A percentile compares a stretch with the other conserved stretches of the same genome.
These are phyloP conservation scores for Anguilla marmorata DNA, from an alignment of 2,797 vertebrate species.

Conservation along the genomic window DNA sequence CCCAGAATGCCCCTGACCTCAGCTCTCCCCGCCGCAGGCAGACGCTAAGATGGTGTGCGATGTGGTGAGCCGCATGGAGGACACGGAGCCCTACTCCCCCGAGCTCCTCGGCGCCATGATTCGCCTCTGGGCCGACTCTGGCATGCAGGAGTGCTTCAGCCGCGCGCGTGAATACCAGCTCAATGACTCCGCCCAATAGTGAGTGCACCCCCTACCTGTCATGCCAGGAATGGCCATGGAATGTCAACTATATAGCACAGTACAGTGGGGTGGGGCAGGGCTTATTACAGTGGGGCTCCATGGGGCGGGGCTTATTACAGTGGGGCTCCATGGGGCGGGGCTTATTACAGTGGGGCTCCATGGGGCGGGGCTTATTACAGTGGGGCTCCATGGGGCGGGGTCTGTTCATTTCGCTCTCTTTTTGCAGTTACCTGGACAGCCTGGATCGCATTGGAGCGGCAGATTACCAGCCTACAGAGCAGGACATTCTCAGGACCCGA, in stretches of 20 bases:
- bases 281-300: too few species aligned
- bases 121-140: conserved; percentile 80
- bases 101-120: conserved; percentile 80
- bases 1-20: conserved; percentile 4
- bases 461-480: conserved; percentile 88
- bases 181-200: conserved; percentile 83
- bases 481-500: conserved; percentile 87
- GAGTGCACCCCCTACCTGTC: conserved; percentile 54
- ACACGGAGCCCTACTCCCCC: conserved; percentile 81
- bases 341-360: too few species aligned
- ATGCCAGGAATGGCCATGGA: background rate
- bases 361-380: background rate
- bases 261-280: background rate
- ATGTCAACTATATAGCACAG: background rate
- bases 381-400: background rate
- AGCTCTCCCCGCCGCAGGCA: conserved; percentile 60
- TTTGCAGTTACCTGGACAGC: conserved; percentile 85
- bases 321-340: too few species aligned
- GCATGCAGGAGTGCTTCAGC: conserved; percentile 81
- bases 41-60: conserved; percentile 85
- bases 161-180: conserved; percentile 82
- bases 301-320: too few species aligned
- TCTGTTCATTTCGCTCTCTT: conserved; percentile 22
- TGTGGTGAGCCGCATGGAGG: conserved; percentile 82
- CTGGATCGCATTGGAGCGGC: conserved; percentile 85